Evolutionary conservation across 2,113 vertebrate species (phyloP).

Genomic region (Ictalurus punctatus): DNA sequence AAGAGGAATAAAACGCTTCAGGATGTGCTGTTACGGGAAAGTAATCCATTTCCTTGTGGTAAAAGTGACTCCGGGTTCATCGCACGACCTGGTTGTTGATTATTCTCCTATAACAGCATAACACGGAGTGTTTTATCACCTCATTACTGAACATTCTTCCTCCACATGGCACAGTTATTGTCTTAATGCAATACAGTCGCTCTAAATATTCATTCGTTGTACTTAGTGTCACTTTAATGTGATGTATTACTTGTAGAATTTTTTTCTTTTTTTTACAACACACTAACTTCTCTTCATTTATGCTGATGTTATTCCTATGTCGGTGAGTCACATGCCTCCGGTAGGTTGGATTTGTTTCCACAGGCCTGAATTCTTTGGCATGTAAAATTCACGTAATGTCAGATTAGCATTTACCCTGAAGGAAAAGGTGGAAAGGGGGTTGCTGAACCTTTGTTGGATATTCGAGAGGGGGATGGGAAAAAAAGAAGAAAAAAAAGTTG

Average conservation of each 20-base stretch:
- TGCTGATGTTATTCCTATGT: not conserved
- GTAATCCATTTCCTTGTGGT: not conserved
- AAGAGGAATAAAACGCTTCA: not conserved
- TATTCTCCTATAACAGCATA: not conserved
- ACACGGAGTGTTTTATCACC: not conserved
- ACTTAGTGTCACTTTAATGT: not conserved
- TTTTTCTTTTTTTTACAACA: not conserved
- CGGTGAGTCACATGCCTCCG: slow-evolving; percentile 4
- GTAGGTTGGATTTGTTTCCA: slow-evolving; percentile 42
- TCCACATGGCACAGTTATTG: not conserved
- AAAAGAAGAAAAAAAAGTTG: not conserved
- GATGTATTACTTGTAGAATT: not conserved
- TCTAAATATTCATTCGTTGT: not conserved
- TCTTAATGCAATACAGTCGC: not conserved
- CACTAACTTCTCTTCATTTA: not conserved
- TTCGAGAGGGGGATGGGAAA: not conserved
- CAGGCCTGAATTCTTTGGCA: slow-evolving; percentile 47
- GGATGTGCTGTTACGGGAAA: not conserved
- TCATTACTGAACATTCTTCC: not conserved
- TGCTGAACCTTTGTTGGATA: not conserved
- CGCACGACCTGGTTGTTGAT: not conserved
- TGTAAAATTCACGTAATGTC: not conserved
- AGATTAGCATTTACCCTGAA: slow-evolving; percentile 13
- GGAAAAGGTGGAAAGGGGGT: not conserved
- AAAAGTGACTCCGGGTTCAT: not conserved